Percentiles rank a stretch among this genome's conserved stretches.
Conservation (phyloP, 1,140 invertebrate species). For the Physella acuta region DNA sequence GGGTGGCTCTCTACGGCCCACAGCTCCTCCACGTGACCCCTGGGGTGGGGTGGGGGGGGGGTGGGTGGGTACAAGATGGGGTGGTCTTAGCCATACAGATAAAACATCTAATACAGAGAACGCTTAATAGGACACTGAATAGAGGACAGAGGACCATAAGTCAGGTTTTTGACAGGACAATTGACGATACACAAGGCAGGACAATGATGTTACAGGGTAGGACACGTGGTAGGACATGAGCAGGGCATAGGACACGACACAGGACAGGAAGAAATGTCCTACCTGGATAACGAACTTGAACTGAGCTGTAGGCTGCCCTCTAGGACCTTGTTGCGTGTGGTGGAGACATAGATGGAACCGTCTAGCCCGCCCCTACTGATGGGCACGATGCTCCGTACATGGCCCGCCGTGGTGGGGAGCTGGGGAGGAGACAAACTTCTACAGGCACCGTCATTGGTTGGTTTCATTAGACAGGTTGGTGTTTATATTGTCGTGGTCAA, state of each 20-base stretch:
- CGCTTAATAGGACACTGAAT: neutral
- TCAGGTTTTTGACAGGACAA: neutral
- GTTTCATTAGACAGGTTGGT: no score
- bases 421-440: neutral
- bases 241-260: neutral
- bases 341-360: slow-evolving; percentile 75
- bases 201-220: neutral
- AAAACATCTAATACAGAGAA: neutral
- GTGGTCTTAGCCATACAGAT: neutral
- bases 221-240: neutral
- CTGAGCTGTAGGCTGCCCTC: slow-evolving; percentile 65
- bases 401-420: slow-evolving; percentile 79
- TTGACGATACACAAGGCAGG: neutral
- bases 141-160: neutral
- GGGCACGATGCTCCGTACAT: slow-evolving; percentile 83
- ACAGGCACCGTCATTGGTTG: no score
- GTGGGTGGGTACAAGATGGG: neutral
- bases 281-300: slow-evolving; percentile 44
- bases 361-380: slow-evolving; percentile 81
- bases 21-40: slow-evolving; percentile 48
- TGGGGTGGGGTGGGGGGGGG: neutral
- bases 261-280: neutral
- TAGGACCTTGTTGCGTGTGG: slow-evolving; percentile 41
- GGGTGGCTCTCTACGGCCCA: slow-evolving; percentile 45
- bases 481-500: no score